Evolutionary conservation across 2,888 invertebrate species (phyloP).

Genomic region (Drosophila histrio): DNA sequence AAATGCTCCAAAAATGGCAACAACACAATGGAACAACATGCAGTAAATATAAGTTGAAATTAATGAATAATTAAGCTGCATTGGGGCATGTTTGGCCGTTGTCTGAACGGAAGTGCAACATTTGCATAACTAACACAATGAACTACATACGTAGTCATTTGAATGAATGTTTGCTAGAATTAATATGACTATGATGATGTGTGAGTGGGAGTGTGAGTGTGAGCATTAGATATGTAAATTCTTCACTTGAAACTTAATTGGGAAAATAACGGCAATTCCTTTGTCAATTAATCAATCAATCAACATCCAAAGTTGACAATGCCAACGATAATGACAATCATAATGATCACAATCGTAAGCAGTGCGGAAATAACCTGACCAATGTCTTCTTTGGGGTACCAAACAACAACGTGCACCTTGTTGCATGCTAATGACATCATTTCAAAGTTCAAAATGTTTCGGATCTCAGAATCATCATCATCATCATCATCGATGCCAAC

Average conservation of each 20-base stretch:
- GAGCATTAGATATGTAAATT: constrained; percentile 55
- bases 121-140: constrained; percentile 79
- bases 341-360: constrained; percentile 31
- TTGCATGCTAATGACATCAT: constrained; percentile 68
- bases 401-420: constrained; percentile 35
- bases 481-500: constrained; percentile 27
- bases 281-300: constrained; percentile 83
- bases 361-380: constrained; percentile 77
- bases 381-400: constrained; percentile 18
- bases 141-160: constrained; percentile 58
- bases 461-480: background rate
- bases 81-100: constrained; percentile 38
- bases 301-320: constrained; percentile 45
- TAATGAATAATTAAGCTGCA: constrained; percentile 78
- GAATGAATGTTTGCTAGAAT: constrained; percentile 7
- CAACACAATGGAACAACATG: constrained; percentile 36
- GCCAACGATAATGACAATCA: constrained; percentile 33
- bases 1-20: constrained; percentile 56
- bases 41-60: constrained; percentile 69
- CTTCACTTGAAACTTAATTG: constrained; percentile 41
- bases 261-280: constrained; percentile 73
- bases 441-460: constrained; percentile 63
- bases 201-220: background rate
- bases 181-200: background rate
- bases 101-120: constrained; percentile 63